Conservation (phyloP, 2,888 invertebrate genomes). For the Rhabditoides inermis region DNA sequence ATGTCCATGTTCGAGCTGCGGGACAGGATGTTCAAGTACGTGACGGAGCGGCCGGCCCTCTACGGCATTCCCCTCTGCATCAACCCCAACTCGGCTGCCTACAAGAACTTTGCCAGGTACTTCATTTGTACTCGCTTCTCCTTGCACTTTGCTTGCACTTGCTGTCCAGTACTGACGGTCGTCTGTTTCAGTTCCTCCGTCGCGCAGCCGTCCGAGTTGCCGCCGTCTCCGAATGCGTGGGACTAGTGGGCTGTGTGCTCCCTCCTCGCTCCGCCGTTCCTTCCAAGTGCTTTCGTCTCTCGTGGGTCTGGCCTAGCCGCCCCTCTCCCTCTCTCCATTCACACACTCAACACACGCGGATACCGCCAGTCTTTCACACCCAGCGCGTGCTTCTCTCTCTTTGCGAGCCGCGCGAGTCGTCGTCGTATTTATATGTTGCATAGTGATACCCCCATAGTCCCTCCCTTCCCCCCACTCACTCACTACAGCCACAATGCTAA, state of each 20-base stretch:
- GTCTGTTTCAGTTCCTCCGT: constrained; percentile 78
- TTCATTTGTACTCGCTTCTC: constrained; percentile 13
- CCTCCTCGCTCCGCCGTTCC: background rate
- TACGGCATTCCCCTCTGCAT: constrained; percentile 95
- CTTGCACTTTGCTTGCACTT: background rate
- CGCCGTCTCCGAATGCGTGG: constrained; percentile 96
- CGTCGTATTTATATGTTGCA: no score
- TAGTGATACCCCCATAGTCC: no score
- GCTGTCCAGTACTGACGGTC: background rate
- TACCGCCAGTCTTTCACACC: no score
- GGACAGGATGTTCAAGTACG: constrained; percentile 98
- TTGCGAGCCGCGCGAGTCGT: no score
- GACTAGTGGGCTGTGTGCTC: constrained; percentile 61
- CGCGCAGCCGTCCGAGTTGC: constrained; percentile 93
- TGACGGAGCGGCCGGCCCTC: constrained; percentile 83
- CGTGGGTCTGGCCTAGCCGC: background rate
- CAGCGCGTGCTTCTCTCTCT: no score
- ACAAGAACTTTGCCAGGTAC: constrained; percentile 99
- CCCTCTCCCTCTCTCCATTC: background rate
- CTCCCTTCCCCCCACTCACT: no score
- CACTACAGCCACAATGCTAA: no score
- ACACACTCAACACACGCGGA: no score
- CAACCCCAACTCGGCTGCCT: constrained; percentile 98
- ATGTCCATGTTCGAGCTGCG: constrained; percentile 51
- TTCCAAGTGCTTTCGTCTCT: no score